phyloP scores from a whole-genome alignment of 2,888 invertebrate species.

The Atethmia centrago region DNA sequence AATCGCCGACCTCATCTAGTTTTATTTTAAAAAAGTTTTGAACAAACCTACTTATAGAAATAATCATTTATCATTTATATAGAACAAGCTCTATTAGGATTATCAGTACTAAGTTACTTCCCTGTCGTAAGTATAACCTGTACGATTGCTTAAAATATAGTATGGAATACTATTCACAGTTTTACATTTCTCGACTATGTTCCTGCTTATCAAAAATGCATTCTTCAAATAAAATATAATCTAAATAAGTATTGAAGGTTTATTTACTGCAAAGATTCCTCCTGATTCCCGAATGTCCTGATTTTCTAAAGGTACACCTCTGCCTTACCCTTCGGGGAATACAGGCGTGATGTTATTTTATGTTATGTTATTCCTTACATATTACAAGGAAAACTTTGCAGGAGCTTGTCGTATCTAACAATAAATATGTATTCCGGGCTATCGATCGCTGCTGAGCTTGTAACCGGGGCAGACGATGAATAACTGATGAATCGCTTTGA shows the following conservation, averaged over 20 bases:
- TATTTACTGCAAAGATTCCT: neutral
- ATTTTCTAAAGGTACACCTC: too few relatives aligned
- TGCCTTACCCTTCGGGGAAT: too few relatives aligned
- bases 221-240: neutral
- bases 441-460: neutral
- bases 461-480: neutral
- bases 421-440: neutral
- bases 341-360: too few relatives aligned
- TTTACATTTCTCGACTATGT: neutral
- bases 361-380: too few relatives aligned
- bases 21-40: too few relatives aligned
- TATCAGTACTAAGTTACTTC: too few relatives aligned
- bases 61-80: too few relatives aligned
- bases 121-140: neutral
- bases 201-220: neutral
- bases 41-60: too few relatives aligned
- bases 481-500: neutral
- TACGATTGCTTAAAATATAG: neutral
- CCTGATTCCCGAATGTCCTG: too few relatives aligned
- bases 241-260: too few relatives aligned
- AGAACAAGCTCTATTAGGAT: too few relatives aligned
- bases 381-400: neutral
- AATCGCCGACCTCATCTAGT: too few relatives aligned
- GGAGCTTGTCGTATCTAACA: neutral
- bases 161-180: neutral